Evolutionary conservation across 2,888 invertebrate species (phyloP).

Genomic region (Antitype chi): DNA sequence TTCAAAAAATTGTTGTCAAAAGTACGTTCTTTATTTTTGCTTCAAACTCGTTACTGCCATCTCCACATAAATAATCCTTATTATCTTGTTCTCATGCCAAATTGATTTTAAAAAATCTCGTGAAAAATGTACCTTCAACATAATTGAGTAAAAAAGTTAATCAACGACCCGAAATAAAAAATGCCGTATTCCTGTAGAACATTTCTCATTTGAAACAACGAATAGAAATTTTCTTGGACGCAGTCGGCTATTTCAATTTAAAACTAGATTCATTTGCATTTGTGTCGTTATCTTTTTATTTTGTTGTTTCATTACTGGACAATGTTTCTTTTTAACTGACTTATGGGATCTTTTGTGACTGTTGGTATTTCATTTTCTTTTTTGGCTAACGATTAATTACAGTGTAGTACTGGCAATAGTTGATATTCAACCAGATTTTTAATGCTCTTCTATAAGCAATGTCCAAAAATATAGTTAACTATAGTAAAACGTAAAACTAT

Average conservation of each 20-base stretch:
- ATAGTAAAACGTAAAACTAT: too few species aligned
- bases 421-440: not conserved
- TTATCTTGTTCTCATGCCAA: slow-evolving; percentile 39
- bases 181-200: slow-evolving; percentile 55
- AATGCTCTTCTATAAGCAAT: not conserved
- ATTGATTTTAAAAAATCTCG: slow-evolving; percentile 47
- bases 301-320: slow-evolving; percentile 59
- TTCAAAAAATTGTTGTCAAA: not conserved
- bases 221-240: slow-evolving; percentile 67
- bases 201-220: slow-evolving; percentile 67
- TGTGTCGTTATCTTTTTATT: slow-evolving; percentile 66
- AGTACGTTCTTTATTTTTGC: not conserved
- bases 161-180: slow-evolving; percentile 66
- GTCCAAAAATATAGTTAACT: not conserved
- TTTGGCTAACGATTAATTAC: slow-evolving; percentile 9
- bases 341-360: slow-evolving; percentile 36
- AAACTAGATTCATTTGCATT: slow-evolving; percentile 74
- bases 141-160: slow-evolving; percentile 67
- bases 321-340: slow-evolving; percentile 43
- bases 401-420: not conserved
- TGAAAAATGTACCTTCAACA: slow-evolving; percentile 50
- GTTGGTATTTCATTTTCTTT: slow-evolving; percentile 15
- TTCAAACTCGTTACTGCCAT: not conserved
- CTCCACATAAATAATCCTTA: slow-evolving; percentile 27
- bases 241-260: slow-evolving; percentile 72